Percentiles rank a stretch among this genome's conserved stretches.
These are phyloP conservation scores for Chironomus striatipennis DNA, from an alignment of 1,140 invertebrate genomes.

Conservation along the genomic window DNA sequence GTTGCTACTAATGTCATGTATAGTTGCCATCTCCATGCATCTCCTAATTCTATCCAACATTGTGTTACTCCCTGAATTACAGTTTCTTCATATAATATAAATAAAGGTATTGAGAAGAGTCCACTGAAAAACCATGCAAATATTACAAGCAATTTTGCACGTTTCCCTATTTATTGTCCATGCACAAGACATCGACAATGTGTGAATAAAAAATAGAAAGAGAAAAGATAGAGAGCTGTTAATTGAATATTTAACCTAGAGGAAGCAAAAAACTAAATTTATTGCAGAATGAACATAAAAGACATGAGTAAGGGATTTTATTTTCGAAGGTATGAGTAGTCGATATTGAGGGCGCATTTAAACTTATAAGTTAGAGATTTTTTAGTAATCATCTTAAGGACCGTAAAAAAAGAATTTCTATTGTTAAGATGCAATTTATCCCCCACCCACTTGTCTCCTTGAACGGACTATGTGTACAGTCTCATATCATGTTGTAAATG, in stretches of 20 bases:
- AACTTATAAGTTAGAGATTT: too few relatives aligned
- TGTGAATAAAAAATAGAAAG: conserved; percentile 18
- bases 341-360: too few relatives aligned
- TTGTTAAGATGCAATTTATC: too few relatives aligned
- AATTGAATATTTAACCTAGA: conserved; percentile 1
- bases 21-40: conserved; percentile 71
- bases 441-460: too few relatives aligned
- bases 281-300: too few relatives aligned
- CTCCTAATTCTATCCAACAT: conserved; percentile 82
- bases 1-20: conserved; percentile 80
- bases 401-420: too few relatives aligned
- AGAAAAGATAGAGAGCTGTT: neutral
- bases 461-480: too few relatives aligned
- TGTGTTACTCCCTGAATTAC: conserved; percentile 65
- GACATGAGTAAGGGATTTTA: too few relatives aligned
- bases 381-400: too few relatives aligned
- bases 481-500: too few relatives aligned
- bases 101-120: conserved; percentile 75
- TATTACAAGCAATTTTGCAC: conserved; percentile 66
- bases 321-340: too few relatives aligned
- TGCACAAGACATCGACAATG: neutral
- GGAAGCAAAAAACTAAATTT: conserved; percentile 23
- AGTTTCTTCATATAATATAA: conserved; percentile 74
- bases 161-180: conserved; percentile 55
- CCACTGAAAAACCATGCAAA: conserved; percentile 76